A percentile compares a stretch with the other conserved stretches of the same genome.
These are phyloP conservation scores for Drosophila rufa DNA, from an alignment of 1,140 invertebrate species.

Conservation along the genomic window DNA sequence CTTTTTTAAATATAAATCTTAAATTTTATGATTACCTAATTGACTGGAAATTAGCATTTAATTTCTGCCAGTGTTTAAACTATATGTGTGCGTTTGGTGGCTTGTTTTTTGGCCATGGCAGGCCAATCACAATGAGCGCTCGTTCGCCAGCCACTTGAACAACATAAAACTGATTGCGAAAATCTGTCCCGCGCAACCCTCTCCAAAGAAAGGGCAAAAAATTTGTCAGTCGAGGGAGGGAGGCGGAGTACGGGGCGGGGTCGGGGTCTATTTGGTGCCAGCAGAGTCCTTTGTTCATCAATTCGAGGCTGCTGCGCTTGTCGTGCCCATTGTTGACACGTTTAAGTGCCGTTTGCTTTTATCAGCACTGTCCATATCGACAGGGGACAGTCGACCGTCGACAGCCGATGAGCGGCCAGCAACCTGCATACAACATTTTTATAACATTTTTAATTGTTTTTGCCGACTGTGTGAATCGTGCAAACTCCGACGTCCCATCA, in stretches of 20 bases:
- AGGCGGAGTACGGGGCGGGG: too few relatives aligned
- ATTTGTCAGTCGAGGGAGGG: constrained; percentile 16
- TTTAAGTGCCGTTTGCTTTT: constrained; percentile 83
- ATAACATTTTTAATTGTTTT: constrained; percentile 83
- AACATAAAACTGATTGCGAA: constrained; percentile 82
- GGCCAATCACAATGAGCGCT: constrained; percentile 72
- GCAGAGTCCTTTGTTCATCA: constrained; percentile 62
- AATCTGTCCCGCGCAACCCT: constrained; percentile 69
- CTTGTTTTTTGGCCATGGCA: constrained; percentile 25
- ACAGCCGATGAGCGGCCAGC: constrained; percentile 21
- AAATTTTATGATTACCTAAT: neutral
- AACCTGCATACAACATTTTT: constrained; percentile 80
- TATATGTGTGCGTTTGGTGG: constrained; percentile 10
- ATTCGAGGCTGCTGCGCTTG: constrained; percentile 72
- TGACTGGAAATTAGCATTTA: neutral
- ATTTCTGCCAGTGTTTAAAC: constrained; percentile 17
- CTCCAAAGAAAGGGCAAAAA: constrained; percentile 35
- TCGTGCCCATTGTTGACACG: constrained; percentile 79
- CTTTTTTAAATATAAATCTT: accelerated
- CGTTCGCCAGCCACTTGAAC: constrained; percentile 67
- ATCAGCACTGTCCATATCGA: constrained; percentile 67
- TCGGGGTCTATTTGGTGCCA: constrained; percentile 33
- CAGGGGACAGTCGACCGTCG: constrained; percentile 36
- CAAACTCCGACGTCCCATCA: constrained; percentile 60
- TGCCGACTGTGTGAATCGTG: constrained; percentile 71